Base-by-base conservation (phyloP, 92 coral and sea anemone genomes). In the Epizoanthus ramosus region DNA sequence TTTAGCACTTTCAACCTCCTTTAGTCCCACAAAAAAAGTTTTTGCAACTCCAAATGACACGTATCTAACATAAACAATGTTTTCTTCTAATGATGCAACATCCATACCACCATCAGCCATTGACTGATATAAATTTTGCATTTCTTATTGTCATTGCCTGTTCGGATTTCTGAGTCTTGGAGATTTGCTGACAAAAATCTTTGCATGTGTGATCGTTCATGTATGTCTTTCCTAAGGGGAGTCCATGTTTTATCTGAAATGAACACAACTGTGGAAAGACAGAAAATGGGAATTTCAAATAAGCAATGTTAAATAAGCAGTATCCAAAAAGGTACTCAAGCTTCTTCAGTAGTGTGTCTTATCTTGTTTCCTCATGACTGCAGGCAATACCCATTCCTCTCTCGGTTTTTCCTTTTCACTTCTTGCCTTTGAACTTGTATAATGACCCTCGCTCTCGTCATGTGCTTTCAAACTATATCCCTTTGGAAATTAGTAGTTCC, bases 111-210 rank as follows among this genome's bases (percentile, higher is more conserved):
- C 87, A 84, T 75, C 86, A 8, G 86, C 68, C 80, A 83, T 60
- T 84, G n/a, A 84, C 68, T 47, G 86, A 83, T 75, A 83, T 63
- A 83, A 83, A 83, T 68, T 75, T 71, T 22, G 85, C 85, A 81
- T 67, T 23, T 37, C 74, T 81, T 67, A 66, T 43, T 37, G 75
- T 68, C 59, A 60, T 63, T 83, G 68, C 76, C 63, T 53, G 80
- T 52, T 83, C 86, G 60, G 74, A 61, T 58, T 54, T 82, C 56
- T 47, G 41, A 31, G 75, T 63, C 64, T 70, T 41, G 67, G 57
- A 82, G 63, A 57, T 82, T 22, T 82, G 86, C 56, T 82, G 28
- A 35, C 79, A 82, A 82, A 81, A 82, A 21, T 82, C 86, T 82
- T 82, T 82, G 57, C 86, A 82, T 50, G 79, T 63, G 75, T 82